Percentiles rank a stretch among this genome's conserved stretches.
These are phyloP conservation scores for Pseudorhiza aurosa DNA, from an alignment of 30 jellyfish, hydroid and myxozoan genomes.

Conservation along the genomic window DNA sequence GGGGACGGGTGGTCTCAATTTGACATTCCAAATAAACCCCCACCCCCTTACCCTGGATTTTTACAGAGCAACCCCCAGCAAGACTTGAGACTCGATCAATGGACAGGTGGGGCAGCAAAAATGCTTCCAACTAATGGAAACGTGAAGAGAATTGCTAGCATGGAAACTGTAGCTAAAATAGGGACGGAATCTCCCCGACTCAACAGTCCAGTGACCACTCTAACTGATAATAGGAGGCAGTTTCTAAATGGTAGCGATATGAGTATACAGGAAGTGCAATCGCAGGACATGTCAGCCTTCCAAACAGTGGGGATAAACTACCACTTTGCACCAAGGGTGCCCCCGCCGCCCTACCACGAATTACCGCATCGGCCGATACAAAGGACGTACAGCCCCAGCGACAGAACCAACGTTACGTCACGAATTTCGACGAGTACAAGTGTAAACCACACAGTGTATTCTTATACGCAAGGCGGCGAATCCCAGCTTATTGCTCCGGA, in stretches of 20 bases:
- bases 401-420: constrained; percentile 26
- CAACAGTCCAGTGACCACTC: constrained; percentile 68
- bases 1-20: constrained; percentile 49
- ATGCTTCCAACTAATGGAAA: constrained; percentile 27
- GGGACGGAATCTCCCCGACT: constrained; percentile 52
- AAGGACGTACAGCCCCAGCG: constrained; percentile 61
- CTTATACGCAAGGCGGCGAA: constrained; percentile 16
- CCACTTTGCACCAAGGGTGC: constrained; percentile 24
- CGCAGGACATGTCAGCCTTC: constrained; percentile 72
- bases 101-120: constrained; percentile 44
- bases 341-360: constrained; percentile 57
- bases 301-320: constrained; percentile 3
- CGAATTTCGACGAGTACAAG: constrained; percentile 13
- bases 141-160: constrained; percentile 65
- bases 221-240: constrained; percentile 59
- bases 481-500: constrained; percentile 19
- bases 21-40: constrained; percentile 88
- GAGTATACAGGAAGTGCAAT: constrained; percentile 2
- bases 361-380: constrained; percentile 52
- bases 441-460: constrained; percentile 4
- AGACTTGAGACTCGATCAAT: constrained; percentile 29
- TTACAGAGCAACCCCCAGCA: constrained; percentile 18
- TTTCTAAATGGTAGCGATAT: constrained; percentile 12
- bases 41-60: constrained; percentile 98
- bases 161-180: constrained; percentile 60